Percentiles rank a stretch among this genome's conserved stretches.
phyloP scores from a whole-genome alignment of 1,140 invertebrate species.

The Ridgeia piscesae region DNA sequence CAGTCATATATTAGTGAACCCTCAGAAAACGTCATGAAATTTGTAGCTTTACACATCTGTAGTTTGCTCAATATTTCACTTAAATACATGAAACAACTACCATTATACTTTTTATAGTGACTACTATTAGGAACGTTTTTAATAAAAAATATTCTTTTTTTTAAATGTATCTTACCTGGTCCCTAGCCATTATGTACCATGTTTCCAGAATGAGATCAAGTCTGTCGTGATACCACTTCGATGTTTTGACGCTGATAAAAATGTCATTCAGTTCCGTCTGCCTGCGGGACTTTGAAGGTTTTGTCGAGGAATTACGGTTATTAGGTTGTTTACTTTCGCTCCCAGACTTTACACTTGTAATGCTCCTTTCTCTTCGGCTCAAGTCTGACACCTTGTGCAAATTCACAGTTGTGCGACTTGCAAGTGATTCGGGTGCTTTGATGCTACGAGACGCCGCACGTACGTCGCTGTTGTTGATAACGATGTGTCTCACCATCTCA shows the following conservation, averaged over 20 bases:
- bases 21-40: too few species aligned
- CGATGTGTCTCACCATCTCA: not conserved
- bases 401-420: not conserved
- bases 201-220: constrained; percentile 86
- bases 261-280: constrained; percentile 70
- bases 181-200: constrained; percentile 86
- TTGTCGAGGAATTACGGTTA: not conserved
- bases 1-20: too few species aligned
- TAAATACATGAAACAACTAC: too few species aligned
- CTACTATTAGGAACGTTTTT: too few species aligned
- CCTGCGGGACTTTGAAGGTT: not conserved
- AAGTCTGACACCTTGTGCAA: not conserved
- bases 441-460: not conserved
- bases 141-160: too few species aligned
- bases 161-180: constrained; percentile 84
- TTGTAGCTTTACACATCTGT: too few species aligned
- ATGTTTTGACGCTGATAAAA: constrained; percentile 94
- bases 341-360: not conserved
- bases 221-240: constrained; percentile 81
- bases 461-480: not conserved
- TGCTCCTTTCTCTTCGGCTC: not conserved
- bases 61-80: too few species aligned
- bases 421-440: not conserved
- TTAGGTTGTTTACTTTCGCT: not conserved
- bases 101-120: too few species aligned